phyloP scores from a whole-genome alignment of 2,888 invertebrate genomes.

The Polydesmus complanatus region DNA sequence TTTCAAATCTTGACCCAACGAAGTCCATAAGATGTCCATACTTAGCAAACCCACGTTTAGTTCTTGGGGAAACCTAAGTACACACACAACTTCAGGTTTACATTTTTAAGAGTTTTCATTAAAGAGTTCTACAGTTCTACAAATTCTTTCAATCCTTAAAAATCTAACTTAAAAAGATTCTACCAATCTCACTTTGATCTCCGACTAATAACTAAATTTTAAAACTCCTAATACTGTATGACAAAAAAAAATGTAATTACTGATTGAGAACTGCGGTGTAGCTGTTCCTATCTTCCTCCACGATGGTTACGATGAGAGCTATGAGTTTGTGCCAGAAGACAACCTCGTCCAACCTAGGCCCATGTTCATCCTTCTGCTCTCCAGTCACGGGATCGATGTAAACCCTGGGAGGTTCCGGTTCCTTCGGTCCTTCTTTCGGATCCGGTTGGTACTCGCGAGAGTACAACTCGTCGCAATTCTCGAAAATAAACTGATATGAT shows the following conservation, averaged over 20 bases:
- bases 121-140: no score
- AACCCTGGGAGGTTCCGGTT: no score
- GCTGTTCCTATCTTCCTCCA: conserved; percentile 96
- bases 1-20: conserved; percentile 94
- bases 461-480: conserved; percentile 95
- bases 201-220: conserved; percentile 4
- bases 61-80: conserved; percentile 83
- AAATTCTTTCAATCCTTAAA: no score
- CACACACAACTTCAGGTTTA: no score
- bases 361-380: no score
- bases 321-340: conserved; percentile 98
- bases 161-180: no score
- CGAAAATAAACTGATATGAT: conserved; percentile 98
- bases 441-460: conserved; percentile 84
- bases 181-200: no score
- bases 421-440: conserved; percentile 76
- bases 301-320: conserved; percentile 90
- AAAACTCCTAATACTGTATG: conserved; percentile 1
- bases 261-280: conserved; percentile 97
- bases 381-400: no score
- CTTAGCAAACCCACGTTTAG: conserved; percentile 95
- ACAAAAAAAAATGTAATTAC: conserved; percentile 30
- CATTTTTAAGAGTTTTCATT: no score
- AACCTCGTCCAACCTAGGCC: conserved; percentile 70
- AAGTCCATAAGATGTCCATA: conserved; percentile 93